Percentiles rank a stretch among this genome's conserved stretches.
These are phyloP conservation scores for Tipula confusa DNA, from an alignment of 2,888 invertebrate species.

Conservation along the genomic window DNA sequence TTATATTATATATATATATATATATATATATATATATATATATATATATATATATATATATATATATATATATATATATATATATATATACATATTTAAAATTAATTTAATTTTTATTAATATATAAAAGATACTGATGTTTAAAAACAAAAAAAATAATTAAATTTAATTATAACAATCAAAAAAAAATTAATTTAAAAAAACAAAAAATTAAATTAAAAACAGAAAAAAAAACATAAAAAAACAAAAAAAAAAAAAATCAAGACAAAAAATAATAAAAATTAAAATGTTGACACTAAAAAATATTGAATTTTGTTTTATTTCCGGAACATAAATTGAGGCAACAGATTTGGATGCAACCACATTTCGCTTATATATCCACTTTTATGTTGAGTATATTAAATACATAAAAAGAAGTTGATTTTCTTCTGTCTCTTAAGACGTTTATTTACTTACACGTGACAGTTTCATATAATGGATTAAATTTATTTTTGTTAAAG, in stretches of 20 bases:
- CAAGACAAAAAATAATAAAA: not conserved
- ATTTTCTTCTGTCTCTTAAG: no score
- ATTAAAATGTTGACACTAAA: constrained; percentile 30
- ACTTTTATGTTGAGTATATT: not conserved
- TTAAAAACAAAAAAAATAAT: constrained; percentile 14
- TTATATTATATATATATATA: no score
- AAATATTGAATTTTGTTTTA: no score
- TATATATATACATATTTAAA: not conserved
- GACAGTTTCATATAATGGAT: not conserved
- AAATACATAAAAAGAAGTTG: no score
- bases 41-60: no score
- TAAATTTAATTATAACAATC: constrained; percentile 29
- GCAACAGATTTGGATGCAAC: not conserved
- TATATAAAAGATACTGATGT: constrained; percentile 26
- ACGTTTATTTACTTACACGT: not conserved
- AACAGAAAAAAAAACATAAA: constrained; percentile 14
- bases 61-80: no score
- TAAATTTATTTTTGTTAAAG: not conserved
- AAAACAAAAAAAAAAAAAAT: constrained; percentile 26
- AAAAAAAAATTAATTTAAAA: constrained; percentile 20
- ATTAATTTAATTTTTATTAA: constrained; percentile 22
- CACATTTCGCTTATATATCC: not conserved
- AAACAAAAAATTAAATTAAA: constrained; percentile 20
- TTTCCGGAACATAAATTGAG: not conserved
- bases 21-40: no score